Conservation (phyloP, 2,797 vertebrate genomes). For the Mycteria americana region DNA sequence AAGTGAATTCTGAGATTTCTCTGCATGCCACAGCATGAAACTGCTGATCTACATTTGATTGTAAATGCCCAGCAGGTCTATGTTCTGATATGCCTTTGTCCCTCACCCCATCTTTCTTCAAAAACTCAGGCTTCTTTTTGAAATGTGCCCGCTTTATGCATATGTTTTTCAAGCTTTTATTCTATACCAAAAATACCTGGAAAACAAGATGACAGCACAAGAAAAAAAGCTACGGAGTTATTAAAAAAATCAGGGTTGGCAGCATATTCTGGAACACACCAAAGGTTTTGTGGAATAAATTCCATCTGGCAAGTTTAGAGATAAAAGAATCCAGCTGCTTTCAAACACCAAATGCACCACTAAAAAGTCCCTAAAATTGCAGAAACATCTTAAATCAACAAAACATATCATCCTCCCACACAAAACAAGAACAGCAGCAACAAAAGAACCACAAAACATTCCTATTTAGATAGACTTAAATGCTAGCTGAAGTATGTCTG, state of each 20-base stretch:
- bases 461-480: constrained; percentile 10
- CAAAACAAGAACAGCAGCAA: constrained; percentile 2
- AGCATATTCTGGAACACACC: constrained; percentile 16
- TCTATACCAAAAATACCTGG: neutral
- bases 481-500: neutral
- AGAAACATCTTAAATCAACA: neutral
- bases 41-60: neutral
- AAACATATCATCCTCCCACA: constrained; percentile 30
- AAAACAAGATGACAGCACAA: neutral
- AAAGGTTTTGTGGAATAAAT: constrained; percentile 37
- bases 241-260: neutral
- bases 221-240: neutral
- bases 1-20: neutral
- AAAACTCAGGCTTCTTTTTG: neutral
- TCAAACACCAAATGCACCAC: constrained; percentile 7
- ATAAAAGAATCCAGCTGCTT: constrained; percentile 39
- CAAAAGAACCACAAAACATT: constrained; percentile 31
- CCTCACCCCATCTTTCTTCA: neutral
- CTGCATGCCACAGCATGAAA: neutral
- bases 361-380: neutral
- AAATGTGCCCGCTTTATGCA: neutral
- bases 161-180: neutral
- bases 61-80: neutral
- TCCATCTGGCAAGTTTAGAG: constrained; percentile 18
- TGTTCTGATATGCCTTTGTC: neutral